A percentile compares a stretch with the other conserved stretches of the same genome.
Conservation (phyloP, 2,797 vertebrate genomes). For the Amazonetta brasiliensis region DNA sequence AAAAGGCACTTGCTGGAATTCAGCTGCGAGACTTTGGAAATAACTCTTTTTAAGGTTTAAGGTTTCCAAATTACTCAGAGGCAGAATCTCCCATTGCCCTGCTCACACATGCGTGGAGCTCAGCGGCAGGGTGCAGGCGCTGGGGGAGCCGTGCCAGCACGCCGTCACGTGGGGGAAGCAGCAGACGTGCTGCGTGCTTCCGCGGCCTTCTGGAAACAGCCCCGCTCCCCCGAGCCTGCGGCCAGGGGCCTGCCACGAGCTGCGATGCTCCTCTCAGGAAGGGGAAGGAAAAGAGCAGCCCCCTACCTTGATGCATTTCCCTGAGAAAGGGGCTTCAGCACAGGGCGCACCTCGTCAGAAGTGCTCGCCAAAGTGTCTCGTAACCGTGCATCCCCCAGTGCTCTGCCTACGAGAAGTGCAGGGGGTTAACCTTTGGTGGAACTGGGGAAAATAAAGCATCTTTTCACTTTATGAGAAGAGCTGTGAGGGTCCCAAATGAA, state of each 20-base stretch:
- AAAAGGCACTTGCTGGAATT: background rate
- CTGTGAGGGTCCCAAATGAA: background rate
- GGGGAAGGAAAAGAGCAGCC: background rate
- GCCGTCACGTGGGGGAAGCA: background rate
- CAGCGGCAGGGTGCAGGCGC: background rate
- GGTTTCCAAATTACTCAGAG: background rate
- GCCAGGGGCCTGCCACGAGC: accelerated
- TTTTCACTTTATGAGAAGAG: background rate
- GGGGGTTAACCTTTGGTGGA: background rate
- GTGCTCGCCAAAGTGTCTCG: background rate
- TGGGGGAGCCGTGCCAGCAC: background rate
- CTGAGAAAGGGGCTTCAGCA: background rate
- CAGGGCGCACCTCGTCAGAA: background rate
- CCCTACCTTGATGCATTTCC: background rate
- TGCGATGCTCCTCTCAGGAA: accelerated
- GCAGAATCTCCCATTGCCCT: background rate
- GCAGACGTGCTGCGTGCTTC: background rate
- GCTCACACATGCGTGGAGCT: background rate
- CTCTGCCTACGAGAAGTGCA: background rate
- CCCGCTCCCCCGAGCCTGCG: background rate
- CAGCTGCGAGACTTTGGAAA: background rate
- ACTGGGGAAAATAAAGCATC: background rate
- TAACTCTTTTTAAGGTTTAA: background rate
- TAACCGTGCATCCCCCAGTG: accelerated
- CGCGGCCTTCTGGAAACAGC: background rate